phyloP scores from a whole-genome alignment of 2,113 vertebrate genomes.

The Holacanthus passer region DNA sequence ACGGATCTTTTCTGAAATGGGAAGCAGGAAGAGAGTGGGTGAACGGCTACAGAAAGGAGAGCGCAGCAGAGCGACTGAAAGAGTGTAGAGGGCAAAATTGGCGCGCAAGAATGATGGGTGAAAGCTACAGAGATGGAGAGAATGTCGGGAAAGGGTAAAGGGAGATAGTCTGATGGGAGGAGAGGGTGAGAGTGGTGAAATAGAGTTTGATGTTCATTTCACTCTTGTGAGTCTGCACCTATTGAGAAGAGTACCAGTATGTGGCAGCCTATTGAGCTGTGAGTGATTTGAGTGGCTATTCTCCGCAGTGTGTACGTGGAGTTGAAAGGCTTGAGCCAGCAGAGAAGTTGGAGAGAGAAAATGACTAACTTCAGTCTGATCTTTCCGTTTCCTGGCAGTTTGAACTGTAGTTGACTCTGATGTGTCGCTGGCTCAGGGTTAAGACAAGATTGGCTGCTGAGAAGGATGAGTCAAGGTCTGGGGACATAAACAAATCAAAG shows the following conservation, averaged over 20 bases:
- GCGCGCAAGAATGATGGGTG: constrained; percentile 42
- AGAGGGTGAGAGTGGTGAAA: constrained; percentile 67
- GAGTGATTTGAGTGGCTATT: constrained; percentile 77
- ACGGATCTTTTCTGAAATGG: constrained; percentile 39
- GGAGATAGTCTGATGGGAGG: constrained; percentile 57
- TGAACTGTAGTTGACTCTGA: constrained; percentile 66
- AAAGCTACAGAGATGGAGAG: constrained; percentile 62
- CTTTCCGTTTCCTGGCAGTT: constrained; percentile 53
- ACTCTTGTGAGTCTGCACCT: constrained; percentile 63
- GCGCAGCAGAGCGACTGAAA: constrained; percentile 16
- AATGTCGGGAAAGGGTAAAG: constrained; percentile 64
- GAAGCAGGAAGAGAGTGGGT: constrained; percentile 37
- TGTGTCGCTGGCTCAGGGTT: constrained; percentile 53
- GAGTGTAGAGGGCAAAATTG: constrained; percentile 67
- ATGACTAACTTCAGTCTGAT: constrained; percentile 61
- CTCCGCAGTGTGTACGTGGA: constrained; percentile 56
- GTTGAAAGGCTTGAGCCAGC: constrained; percentile 66
- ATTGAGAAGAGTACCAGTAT: constrained; percentile 70
- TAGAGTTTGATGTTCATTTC: constrained; percentile 75
- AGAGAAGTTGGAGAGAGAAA: constrained; percentile 59
- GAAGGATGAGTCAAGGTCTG: constrained; percentile 44
- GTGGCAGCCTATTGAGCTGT: constrained; percentile 73
- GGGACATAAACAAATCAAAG: constrained; percentile 54
- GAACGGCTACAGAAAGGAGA: constrained; percentile 43
- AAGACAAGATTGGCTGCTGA: constrained; percentile 54